phyloP scores from a whole-genome alignment of 2,797 vertebrate genomes.

The Sebastes variabilis region DNA sequence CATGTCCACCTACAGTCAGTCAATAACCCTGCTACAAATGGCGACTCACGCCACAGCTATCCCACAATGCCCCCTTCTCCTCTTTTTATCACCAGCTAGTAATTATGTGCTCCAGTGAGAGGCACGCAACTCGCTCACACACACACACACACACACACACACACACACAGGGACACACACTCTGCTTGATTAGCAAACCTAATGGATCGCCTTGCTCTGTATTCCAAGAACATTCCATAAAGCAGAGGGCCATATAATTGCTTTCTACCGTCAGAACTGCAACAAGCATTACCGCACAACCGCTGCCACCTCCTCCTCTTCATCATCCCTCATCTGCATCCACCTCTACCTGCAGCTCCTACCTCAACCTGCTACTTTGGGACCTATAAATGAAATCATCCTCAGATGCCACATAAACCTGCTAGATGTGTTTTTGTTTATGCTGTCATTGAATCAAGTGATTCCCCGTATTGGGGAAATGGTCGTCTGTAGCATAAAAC shows the following conservation, averaged over 20 bases:
- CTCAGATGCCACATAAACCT: background rate
- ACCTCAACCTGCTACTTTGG: background rate
- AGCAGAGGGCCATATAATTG: conserved; percentile 69
- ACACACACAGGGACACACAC: conserved; percentile 22
- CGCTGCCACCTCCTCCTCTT: background rate
- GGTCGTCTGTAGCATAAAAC: background rate
- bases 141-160: conserved; percentile 15
- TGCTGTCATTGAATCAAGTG: background rate
- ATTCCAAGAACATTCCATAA: conserved; percentile 73
- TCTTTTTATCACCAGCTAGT: conserved; percentile 70
- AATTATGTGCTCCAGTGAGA: conserved; percentile 76
- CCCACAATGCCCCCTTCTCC: conserved; percentile 63
- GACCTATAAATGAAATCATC: background rate
- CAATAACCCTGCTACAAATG: conserved; percentile 57
- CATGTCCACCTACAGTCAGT: conserved; percentile 50
- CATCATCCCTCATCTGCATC: background rate
- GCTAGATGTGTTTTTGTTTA: background rate
- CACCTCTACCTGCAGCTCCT: background rate
- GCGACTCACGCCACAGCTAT: conserved; percentile 32
- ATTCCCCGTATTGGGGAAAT: background rate
- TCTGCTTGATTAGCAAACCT: conserved; percentile 69
- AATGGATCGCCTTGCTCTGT: conserved; percentile 68
- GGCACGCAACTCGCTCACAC: conserved; percentile 41
- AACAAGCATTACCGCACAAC: conserved; percentile 31
- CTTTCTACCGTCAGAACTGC: conserved; percentile 46